Conservation (phyloP, 2,113 vertebrate species). For the Neolamprologus cancellatus region DNA sequence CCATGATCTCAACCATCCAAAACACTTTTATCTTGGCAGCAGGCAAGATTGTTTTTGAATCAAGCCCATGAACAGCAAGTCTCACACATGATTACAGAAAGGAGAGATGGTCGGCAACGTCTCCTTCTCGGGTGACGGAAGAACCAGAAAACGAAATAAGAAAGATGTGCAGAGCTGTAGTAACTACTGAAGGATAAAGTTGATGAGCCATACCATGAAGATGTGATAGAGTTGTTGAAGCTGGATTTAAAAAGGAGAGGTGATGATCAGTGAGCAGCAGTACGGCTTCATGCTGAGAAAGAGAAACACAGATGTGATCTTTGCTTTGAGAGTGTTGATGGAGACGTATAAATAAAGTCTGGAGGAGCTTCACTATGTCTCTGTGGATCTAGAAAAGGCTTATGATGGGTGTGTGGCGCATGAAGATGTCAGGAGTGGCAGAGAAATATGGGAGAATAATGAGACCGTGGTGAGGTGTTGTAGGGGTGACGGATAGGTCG, state of each 20-base stretch:
- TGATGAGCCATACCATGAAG: neutral
- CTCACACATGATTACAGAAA: neutral
- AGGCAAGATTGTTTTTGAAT: neutral
- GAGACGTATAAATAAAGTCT: neutral
- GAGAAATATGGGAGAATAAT: neutral
- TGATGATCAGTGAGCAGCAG: neutral
- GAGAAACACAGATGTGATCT: neutral
- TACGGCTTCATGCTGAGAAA: neutral
- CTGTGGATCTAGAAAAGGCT: neutral
- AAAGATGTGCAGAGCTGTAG: neutral
- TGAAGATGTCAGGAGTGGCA: neutral
- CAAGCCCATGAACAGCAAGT: neutral
- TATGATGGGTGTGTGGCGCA: neutral
- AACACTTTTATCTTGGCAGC: neutral
- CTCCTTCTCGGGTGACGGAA: neutral
- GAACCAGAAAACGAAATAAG: neutral
- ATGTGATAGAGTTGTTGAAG: neutral
- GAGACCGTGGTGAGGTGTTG: neutral
- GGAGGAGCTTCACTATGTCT: neutral
- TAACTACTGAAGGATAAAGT: neutral
- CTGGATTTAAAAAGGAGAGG: neutral
- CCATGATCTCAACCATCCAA: neutral
- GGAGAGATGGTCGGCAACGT: neutral
- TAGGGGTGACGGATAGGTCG: rapidly evolving
- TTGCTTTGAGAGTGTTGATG: neutral